These are phyloP conservation scores for Arbacia lixula DNA, from an alignment of 53 echinoderm and acorn worm species.

Conservation along the genomic window DNA sequence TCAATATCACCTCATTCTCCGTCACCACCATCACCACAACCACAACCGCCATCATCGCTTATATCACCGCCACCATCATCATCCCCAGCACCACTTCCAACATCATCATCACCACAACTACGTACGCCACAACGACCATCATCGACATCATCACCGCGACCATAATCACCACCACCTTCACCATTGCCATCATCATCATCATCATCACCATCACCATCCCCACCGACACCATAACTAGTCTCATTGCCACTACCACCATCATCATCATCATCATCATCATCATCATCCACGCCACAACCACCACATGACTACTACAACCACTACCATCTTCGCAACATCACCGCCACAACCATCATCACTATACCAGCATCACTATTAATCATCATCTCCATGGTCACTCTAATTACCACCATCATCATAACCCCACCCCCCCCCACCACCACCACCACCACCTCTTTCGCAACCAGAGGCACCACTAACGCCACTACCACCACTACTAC, in stretches of 20 bases:
- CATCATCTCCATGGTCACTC: background rate
- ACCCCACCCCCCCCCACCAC: background rate
- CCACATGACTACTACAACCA: background rate
- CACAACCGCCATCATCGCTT: background rate
- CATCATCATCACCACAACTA: constrained; percentile 6
- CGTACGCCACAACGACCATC: background rate
- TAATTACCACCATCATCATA: background rate
- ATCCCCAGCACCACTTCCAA: background rate
- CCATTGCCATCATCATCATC: background rate
- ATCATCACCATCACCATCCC: constrained; percentile 15
- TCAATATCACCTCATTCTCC: background rate
- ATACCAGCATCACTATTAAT: background rate
- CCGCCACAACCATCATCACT: background rate
- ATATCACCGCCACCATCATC: background rate
- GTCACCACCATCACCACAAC: too few species aligned
- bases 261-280: background rate
- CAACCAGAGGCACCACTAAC: background rate
- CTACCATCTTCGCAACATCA: background rate
- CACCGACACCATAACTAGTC: background rate
- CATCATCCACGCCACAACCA: background rate
- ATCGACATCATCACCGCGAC: background rate
- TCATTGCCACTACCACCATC: background rate
- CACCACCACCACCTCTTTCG: background rate
- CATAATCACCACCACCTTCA: background rate
- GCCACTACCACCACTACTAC: background rate